A percentile compares a stretch with the other conserved stretches of the same genome.
Evolutionary conservation across 2,888 invertebrate species (phyloP).

Genomic region (Gnatocerus cornutus): DNA sequence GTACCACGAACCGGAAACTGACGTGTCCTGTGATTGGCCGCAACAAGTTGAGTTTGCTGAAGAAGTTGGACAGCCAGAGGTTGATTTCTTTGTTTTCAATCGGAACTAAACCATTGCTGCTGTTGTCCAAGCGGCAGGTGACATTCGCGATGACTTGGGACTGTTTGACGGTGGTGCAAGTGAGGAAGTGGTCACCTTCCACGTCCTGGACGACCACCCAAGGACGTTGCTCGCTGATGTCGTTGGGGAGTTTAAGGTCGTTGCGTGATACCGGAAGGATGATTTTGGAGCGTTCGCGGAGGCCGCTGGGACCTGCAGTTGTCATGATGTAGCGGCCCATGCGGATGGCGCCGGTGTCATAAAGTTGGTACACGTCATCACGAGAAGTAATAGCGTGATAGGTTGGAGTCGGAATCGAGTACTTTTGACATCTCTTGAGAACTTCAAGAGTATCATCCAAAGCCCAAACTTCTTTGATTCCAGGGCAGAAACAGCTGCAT

Average conservation of each 20-base stretch:
- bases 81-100: slow-evolving; percentile 80
- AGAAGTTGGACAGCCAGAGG: slow-evolving; percentile 83
- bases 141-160: slow-evolving; percentile 87
- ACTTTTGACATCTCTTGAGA: slow-evolving; percentile 79
- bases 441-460: slow-evolving; percentile 86
- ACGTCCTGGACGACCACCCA: slow-evolving; percentile 88
- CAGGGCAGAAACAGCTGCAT: slow-evolving; percentile 87
- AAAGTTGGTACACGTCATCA: slow-evolving; percentile 80
- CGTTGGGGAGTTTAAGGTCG: slow-evolving; percentile 80
- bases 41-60: slow-evolving; percentile 77
- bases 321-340: slow-evolving; percentile 80
- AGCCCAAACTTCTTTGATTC: slow-evolving; percentile 83
- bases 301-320: slow-evolving; percentile 83
- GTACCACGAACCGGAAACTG: slow-evolving; percentile 83
- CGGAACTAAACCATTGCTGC: slow-evolving; percentile 80
- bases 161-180: slow-evolving; percentile 88
- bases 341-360: slow-evolving; percentile 77
- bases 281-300: slow-evolving; percentile 81
- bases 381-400: slow-evolving; percentile 80
- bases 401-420: slow-evolving; percentile 79
- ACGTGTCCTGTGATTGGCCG: slow-evolving; percentile 85
- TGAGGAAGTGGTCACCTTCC: slow-evolving; percentile 83
- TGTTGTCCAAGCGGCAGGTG: slow-evolving; percentile 82
- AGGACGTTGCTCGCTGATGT: slow-evolving; percentile 82
- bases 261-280: slow-evolving; percentile 78